Evolutionary conservation across 2,797 vertebrate species (phyloP).

Genomic region (Mionectes olivaceus): DNA sequence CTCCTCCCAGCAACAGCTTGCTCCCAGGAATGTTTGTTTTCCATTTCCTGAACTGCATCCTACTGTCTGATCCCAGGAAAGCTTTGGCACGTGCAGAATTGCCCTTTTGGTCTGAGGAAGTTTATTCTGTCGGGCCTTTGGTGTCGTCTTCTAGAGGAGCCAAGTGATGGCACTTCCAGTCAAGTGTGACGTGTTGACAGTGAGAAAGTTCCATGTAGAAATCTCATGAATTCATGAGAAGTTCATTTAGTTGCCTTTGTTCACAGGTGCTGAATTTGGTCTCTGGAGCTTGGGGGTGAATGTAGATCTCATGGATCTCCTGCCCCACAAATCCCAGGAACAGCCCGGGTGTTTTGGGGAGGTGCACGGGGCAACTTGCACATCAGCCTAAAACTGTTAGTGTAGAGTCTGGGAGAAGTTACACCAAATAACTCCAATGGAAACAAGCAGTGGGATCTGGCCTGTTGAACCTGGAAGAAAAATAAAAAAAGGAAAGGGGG

Average conservation of each 20-base stretch:
- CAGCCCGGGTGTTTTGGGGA: neutral
- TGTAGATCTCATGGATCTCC: neutral
- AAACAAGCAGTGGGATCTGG: neutral
- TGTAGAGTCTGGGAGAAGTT: neutral
- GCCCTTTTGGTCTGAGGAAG: neutral
- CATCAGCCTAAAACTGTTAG: neutral
- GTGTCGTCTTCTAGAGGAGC: neutral
- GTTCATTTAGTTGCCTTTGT: neutral
- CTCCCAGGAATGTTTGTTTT: neutral
- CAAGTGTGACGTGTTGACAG: neutral
- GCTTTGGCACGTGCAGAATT: neutral
- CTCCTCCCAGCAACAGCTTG: conserved; percentile 3
- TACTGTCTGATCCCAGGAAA: neutral
- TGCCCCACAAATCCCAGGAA: neutral
- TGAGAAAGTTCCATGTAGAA: neutral
- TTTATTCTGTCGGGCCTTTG: neutral
- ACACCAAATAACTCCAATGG: neutral
- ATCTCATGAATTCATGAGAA: neutral
- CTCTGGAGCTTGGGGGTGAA: neutral
- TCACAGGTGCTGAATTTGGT: neutral
- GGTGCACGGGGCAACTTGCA: neutral
- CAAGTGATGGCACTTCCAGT: neutral
- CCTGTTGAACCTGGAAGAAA: neutral
- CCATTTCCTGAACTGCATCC: neutral
- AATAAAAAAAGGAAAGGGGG: accelerated